Base-by-base conservation (phyloP, 2,797 vertebrate genomes). In the Acanthurus tractus region DNA sequence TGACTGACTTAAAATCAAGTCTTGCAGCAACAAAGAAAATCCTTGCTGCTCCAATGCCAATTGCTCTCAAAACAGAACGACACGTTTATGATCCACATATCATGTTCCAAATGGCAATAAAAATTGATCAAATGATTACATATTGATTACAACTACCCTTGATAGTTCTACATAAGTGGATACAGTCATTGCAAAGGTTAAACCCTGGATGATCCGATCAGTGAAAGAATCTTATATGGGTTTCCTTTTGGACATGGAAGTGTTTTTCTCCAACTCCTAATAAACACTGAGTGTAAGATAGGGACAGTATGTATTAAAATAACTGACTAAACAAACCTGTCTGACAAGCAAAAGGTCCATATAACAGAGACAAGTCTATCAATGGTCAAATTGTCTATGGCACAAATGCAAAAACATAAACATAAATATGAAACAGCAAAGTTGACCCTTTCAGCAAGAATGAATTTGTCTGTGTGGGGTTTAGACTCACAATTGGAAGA, bases 381-480 rank as follows among this genome's bases (percentile, higher is more conserved):
- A 65, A n/a, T 40, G 55, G 13, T 22, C 48, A 22, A 22, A 56
- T 63, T 13, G 22, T 61, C 17, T 84, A n/a, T n/a, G n/a, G n/a
- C n/a, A n/a, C n/a, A n/a, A n/a, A n/a, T n/a, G n/a, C n/a, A n/a
- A n/a, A n/a, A n/a, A n/a, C n/a, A n/a, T n/a, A n/a, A n/a, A n/a
- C 29, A 52, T 29, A 6, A 34, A 53, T 22, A 38, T 44, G 8
- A 70, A 58, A 44, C 18, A 44, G 57, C 11, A 36, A 48, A 22
- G 50, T 71, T 74, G 65, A 45, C 79, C 74, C 83, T 92, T 84
- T 72, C 74, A 86, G 87, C 77, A 66, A 79, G 36, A 67, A 70
- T 83, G 34, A 78, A 70, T 54, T 56, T 88, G 82, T 89, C 85
- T 87, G 70, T 84, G 59, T 22, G 48, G 72, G 76, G 79, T 87